A percentile compares a stretch with the other conserved stretches of the same genome.
phyloP scores from a whole-genome alignment of 2,797 vertebrate genomes.

The Darevskia nairensis region DNA sequence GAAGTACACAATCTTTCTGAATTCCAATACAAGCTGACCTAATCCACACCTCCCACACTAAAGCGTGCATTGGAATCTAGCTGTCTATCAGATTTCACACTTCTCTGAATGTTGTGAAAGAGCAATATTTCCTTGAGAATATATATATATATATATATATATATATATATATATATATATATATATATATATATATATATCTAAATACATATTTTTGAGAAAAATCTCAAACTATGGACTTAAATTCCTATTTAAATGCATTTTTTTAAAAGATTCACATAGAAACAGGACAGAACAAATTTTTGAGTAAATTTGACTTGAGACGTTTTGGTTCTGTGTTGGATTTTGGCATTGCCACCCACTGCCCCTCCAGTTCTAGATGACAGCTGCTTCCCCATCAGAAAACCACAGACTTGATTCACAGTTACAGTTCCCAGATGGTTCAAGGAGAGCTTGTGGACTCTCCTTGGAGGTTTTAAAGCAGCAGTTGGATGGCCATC shows the following conservation, averaged over 20 bases:
- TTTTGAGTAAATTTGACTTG: not conserved
- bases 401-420: not conserved
- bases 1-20: no score
- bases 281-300: not conserved
- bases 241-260: no score
- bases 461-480: not conserved
- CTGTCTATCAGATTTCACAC: no score
- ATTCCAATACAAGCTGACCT: no score
- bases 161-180: not conserved
- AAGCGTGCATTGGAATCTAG: no score
- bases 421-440: not conserved
- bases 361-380: no score
- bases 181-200: not conserved
- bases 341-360: not conserved
- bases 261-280: no score
- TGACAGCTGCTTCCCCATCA: not conserved
- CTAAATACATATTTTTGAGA: not conserved
- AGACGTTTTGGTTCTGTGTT: not conserved
- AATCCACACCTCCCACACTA: no score
- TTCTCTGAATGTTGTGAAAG: no score
- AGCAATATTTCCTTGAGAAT: no score
- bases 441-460: not conserved
- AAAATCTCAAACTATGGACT: not conserved
- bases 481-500: no score
- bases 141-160: not conserved